Conservation (phyloP, 2,113 vertebrate genomes). For the Phoxinus phoxinus region DNA sequence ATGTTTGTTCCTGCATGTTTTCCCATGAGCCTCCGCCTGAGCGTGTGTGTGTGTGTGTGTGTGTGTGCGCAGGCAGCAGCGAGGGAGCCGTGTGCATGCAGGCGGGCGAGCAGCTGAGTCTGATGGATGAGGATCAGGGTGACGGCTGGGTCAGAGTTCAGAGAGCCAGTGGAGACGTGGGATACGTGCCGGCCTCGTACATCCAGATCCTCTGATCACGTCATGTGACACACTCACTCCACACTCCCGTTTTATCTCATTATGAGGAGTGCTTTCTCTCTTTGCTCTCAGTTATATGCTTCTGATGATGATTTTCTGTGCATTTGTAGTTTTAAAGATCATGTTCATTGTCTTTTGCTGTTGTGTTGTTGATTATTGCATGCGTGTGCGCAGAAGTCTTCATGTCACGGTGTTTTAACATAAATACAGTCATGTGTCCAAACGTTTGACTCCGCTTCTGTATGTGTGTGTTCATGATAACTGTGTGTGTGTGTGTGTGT, state of each 20-base stretch:
- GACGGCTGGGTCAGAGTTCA: slow-evolving; percentile 87
- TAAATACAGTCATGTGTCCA: background rate
- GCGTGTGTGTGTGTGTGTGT: slow-evolving; percentile 39
- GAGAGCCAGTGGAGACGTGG: slow-evolving; percentile 75
- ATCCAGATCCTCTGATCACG: slow-evolving; percentile 62
- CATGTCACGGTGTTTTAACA: background rate
- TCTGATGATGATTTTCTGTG: background rate
- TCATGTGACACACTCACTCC: background rate
- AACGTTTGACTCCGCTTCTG: background rate
- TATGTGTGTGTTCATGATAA: too few relatives aligned
- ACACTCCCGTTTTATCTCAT: too few relatives aligned
- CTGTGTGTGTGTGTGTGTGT: too few relatives aligned
- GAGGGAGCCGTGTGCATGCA: slow-evolving; percentile 82
- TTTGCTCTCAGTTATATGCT: background rate
- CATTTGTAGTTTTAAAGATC: background rate
- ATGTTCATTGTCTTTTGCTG: background rate
- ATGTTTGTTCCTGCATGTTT: too few relatives aligned
- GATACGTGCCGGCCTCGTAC: slow-evolving; percentile 88
- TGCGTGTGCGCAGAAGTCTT: background rate
- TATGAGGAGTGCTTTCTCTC: background rate
- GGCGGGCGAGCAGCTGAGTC: slow-evolving; percentile 79
- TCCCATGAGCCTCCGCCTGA: too few relatives aligned
- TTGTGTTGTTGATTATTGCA: background rate
- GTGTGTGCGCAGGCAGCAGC: slow-evolving; percentile 66
- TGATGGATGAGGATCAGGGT: slow-evolving; percentile 85